These are phyloP conservation scores for Asobara japonica DNA, from an alignment of 1,140 invertebrate genomes.

Conservation along the genomic window DNA sequence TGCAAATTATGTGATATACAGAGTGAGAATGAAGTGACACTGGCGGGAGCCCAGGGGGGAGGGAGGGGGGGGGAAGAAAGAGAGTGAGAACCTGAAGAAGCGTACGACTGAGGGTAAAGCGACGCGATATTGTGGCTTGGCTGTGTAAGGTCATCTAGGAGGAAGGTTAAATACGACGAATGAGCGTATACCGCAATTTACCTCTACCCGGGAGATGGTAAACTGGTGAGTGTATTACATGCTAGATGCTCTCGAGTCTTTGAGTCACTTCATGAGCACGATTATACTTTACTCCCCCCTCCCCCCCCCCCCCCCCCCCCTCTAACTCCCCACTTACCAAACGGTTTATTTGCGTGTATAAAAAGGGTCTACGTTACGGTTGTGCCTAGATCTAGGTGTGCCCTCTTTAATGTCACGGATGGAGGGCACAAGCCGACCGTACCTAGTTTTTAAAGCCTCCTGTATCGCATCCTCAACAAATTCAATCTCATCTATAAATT, in stretches of 20 bases:
- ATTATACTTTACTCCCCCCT: slow-evolving; percentile 1
- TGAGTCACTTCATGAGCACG: slow-evolving; percentile 5
- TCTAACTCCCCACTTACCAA: no score
- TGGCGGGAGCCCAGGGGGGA: neutral
- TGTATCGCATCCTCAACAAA: slow-evolving; percentile 1
- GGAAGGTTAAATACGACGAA: slow-evolving; percentile 50
- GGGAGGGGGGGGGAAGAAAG: neutral
- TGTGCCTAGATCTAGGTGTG: slow-evolving; percentile 50
- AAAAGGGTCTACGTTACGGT: slow-evolving; percentile 35
- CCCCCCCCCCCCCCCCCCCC: no score
- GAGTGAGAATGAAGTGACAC: neutral
- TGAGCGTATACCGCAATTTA: slow-evolving; percentile 5
- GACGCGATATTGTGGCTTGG: slow-evolving; percentile 28
- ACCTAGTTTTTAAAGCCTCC: neutral
- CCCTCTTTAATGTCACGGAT: slow-evolving; percentile 55
- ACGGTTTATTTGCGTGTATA: neutral
- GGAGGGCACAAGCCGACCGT: slow-evolving; percentile 35
- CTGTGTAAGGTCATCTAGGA: slow-evolving; percentile 55
- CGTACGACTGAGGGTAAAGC: neutral
- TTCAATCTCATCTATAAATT: slow-evolving; percentile 29
- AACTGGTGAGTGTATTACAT: slow-evolving; percentile 11
- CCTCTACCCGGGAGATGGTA: neutral
- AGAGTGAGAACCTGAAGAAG: neutral
- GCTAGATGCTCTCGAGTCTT: neutral
- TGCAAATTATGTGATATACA: slow-evolving; percentile 14